Evolutionary conservation across 1,140 invertebrate species (phyloP).

Genomic region (Aradophagus sp.): DNA sequence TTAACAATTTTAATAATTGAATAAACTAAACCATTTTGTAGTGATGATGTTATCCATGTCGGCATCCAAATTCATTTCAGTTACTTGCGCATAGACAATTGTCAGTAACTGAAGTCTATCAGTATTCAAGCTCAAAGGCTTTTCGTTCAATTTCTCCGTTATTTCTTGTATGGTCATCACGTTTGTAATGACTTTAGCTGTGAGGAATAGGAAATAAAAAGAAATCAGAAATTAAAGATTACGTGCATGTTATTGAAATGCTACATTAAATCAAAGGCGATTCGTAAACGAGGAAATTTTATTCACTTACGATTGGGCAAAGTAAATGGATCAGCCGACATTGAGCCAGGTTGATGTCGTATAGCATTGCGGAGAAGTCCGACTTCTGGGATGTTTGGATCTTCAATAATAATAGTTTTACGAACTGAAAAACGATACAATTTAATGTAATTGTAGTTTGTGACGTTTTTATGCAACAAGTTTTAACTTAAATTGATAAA

Average conservation of each 20-base stretch:
- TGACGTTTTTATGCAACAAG: constrained; percentile 2
- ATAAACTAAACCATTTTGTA: constrained; percentile 66
- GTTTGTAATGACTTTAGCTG: constrained; percentile 69
- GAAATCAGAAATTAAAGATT: constrained; percentile 3
- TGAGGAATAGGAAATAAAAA: constrained; percentile 38
- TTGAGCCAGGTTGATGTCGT: constrained; percentile 50
- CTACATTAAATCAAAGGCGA: constrained; percentile 6
- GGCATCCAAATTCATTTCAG: constrained; percentile 71
- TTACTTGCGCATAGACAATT: constrained; percentile 68
- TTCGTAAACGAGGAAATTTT: constrained; percentile 1
- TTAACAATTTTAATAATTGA: background rate
- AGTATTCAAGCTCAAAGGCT: background rate
- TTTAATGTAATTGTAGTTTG: too few relatives aligned
- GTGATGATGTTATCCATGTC: constrained; percentile 45
- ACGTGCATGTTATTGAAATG: constrained; percentile 1
- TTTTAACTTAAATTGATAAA: too few relatives aligned
- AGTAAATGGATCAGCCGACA: constrained; percentile 64
- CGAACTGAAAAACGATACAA: constrained; percentile 57
- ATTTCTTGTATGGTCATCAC: constrained; percentile 73
- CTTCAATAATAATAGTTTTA: constrained; percentile 73
- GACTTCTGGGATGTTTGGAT: constrained; percentile 68
- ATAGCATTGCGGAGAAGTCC: constrained; percentile 59
- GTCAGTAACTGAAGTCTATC: constrained; percentile 69
- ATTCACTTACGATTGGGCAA: constrained; percentile 66
- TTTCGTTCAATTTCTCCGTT: constrained; percentile 63